phyloP scores from a whole-genome alignment of 2,888 invertebrate species.

The Idaea straminata region DNA sequence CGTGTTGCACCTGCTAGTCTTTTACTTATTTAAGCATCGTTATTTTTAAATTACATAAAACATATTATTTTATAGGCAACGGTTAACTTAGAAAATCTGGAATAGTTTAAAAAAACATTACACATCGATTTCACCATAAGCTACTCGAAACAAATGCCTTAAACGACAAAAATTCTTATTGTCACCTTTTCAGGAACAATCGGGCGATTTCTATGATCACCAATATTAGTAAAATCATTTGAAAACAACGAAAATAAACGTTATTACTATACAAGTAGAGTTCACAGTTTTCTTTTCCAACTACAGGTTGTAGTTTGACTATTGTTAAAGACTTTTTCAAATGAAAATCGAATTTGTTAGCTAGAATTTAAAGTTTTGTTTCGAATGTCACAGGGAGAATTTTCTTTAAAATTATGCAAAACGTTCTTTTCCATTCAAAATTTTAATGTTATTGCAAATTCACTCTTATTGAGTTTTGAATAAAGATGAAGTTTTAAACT shows the following conservation, averaged over 20 bases:
- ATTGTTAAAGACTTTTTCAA: conserved; percentile 17
- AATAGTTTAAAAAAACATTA: conserved; percentile 68
- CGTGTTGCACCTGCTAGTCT: too few relatives aligned
- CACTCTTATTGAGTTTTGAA: conserved; percentile 22
- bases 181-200: conserved; percentile 74
- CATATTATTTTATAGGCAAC: background rate
- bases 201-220: conserved; percentile 60
- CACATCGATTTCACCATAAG: conserved; percentile 66
- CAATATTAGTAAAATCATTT: conserved; percentile 22
- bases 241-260: conserved; percentile 18
- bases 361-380: conserved; percentile 41
- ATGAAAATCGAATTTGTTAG: conserved; percentile 48
- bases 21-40: background rate
- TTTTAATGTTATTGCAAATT: conserved; percentile 19
- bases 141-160: conserved; percentile 67
- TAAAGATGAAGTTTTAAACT: conserved; percentile 17
- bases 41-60: background rate
- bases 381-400: conserved; percentile 38
- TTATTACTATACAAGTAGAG: conserved; percentile 25
- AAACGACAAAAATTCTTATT: conserved; percentile 62
- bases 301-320: conserved; percentile 21
- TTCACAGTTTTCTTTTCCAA: conserved; percentile 6
- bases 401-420: conserved; percentile 32
- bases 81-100: conserved; percentile 43
- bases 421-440: conserved; percentile 8